Evolutionary conservation across 2,888 invertebrate genomes (phyloP).

Genomic region (Papilio protenor): DNA sequence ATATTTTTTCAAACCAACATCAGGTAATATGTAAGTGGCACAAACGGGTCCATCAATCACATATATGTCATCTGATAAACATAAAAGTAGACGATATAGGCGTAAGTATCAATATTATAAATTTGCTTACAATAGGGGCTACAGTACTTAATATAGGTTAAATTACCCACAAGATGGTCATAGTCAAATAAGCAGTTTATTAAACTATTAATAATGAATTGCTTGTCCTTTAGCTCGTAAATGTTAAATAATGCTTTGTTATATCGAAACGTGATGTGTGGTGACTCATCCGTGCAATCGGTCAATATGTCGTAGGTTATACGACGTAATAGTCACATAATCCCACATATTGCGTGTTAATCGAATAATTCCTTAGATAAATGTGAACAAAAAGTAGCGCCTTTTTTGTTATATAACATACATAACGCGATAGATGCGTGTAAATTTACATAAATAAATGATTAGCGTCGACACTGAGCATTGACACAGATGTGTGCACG

Average conservation of each 20-base stretch:
- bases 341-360: conserved; percentile 1
- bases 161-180: no score
- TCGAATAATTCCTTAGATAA: conserved; percentile 6
- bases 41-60: background rate
- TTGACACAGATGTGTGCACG: conserved; percentile 35
- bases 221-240: conserved; percentile 36
- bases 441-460: conserved; percentile 23
- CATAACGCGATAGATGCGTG: background rate
- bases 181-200: conserved; percentile 8
- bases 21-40: background rate
- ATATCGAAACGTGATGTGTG: background rate
- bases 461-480: conserved; percentile 30
- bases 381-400: background rate
- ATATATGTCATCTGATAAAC: background rate
- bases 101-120: background rate
- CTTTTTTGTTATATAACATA: conserved; percentile 34
- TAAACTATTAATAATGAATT: conserved; percentile 14
- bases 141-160: background rate
- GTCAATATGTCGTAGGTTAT: conserved; percentile 41
- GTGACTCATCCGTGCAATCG: conserved; percentile 29
- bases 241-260: conserved; percentile 12
- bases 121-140: no score
- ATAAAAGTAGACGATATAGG: background rate
- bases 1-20: background rate
- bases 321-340: conserved; percentile 37